Evolutionary conservation across 2,113 vertebrate species (phyloP).

Genomic region (Emydocephalus ijimae): DNA sequence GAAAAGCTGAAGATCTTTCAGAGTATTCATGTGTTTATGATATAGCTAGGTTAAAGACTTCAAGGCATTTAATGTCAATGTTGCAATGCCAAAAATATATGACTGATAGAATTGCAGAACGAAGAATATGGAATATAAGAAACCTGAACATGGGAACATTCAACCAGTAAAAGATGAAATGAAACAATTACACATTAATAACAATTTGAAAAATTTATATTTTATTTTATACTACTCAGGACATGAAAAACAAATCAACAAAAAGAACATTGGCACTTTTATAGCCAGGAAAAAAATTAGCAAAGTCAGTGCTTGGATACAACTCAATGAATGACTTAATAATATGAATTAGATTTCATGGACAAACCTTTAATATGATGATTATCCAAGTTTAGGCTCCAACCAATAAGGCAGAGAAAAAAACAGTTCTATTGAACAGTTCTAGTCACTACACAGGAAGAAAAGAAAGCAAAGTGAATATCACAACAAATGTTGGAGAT

Average conservation of each 20-base stretch:
- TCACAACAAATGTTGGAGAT: neutral
- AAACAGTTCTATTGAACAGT: no score
- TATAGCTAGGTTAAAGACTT: neutral
- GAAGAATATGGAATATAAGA: neutral
- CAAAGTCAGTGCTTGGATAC: no score
- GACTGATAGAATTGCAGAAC: neutral
- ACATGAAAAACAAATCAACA: neutral
- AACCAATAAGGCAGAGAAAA: no score
- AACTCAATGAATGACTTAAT: no score
- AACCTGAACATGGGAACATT: neutral
- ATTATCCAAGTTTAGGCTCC: no score
- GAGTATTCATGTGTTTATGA: neutral
- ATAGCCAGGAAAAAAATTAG: no score
- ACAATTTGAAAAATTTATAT: neutral
- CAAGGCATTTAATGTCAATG: neutral
- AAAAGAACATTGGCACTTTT: neutral
- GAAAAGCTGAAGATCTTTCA: neutral
- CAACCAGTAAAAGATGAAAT: neutral
- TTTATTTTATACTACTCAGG: neutral
- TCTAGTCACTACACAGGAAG: neutral
- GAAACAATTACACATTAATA: neutral
- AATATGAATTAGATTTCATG: no score
- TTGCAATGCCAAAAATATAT: neutral
- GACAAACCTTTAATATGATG: no score
- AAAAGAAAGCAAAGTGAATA: neutral